Percentiles rank a stretch among this genome's conserved stretches.
Evolutionary conservation across 2,797 vertebrate genomes (phyloP).

Genomic region (Myoxocephalus aenaeus): DNA sequence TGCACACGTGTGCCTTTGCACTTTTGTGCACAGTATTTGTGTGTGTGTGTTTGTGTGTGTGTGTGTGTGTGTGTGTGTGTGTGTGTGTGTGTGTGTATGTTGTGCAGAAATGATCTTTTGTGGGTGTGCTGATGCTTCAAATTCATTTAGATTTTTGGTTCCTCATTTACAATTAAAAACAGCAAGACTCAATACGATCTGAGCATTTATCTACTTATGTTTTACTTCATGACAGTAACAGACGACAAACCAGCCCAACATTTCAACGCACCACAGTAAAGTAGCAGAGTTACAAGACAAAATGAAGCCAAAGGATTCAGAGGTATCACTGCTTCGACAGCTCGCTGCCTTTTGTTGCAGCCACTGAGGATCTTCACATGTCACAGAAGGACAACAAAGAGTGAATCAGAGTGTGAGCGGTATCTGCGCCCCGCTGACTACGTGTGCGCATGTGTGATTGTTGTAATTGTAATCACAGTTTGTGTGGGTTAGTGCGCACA

Average conservation of each 20-base stretch:
- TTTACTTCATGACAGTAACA: slow-evolving; percentile 34
- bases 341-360: slow-evolving; percentile 28
- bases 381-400: slow-evolving; percentile 59
- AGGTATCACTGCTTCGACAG: slow-evolving; percentile 30
- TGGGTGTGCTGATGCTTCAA: neutral
- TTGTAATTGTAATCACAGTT: slow-evolving; percentile 54
- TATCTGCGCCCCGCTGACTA: slow-evolving; percentile 43
- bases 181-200: slow-evolving; percentile 15
- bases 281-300: slow-evolving; percentile 10
- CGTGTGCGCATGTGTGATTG: slow-evolving; percentile 37
- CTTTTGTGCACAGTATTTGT: slow-evolving; percentile 35
- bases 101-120: neutral
- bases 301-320: slow-evolving; percentile 9
- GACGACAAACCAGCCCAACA: slow-evolving; percentile 22
- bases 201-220: slow-evolving; percentile 20
- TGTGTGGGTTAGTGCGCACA: slow-evolving; percentile 46
- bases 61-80: slow-evolving; percentile 5
- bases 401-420: slow-evolving; percentile 52
- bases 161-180: slow-evolving; percentile 20
- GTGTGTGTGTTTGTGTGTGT: slow-evolving; percentile 16
- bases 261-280: neutral
- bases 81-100: slow-evolving; percentile 7
- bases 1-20: slow-evolving; percentile 55
- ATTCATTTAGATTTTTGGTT: slow-evolving; percentile 28
- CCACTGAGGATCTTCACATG: slow-evolving; percentile 27